Base-by-base conservation (phyloP, 2,797 vertebrate species). In the Clarias pachynema region DNA sequence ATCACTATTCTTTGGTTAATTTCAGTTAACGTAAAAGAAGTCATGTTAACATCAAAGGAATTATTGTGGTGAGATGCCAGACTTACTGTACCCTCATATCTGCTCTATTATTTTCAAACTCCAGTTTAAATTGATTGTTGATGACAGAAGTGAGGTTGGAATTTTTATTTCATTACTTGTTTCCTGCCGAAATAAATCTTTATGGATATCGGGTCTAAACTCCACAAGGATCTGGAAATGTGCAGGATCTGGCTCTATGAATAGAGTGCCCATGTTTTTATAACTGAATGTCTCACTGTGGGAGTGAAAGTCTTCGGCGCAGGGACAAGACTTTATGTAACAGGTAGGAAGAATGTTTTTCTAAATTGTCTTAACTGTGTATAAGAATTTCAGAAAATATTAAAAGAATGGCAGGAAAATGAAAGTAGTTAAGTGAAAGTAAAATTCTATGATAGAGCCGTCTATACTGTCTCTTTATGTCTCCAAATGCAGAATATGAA, bases 281-380 rank as follows among this genome's bases (percentile, higher is more conserved):
- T 85, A 65, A 29, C 82, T 78, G 83, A 70, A 66, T 56, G n/a
- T 53, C 16, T 81, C 75, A 89, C 87, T 90, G 89, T 89, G 89
- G 84, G n/a, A 20, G 1, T 73, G 60, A 88, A 89, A 79, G 66
- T 86, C 60, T 90, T 90, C 1, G 87, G 89, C 60, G 80, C 84
- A 20, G 88, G 88, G 18, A 89, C 88, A 63, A 85, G 57, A 82
- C 87, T 90, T 49, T 84, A 65, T 77, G 88, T 89, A 14, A 66
- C 83, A 85, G 84, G 89, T 90, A 87, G 37, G 88, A 82, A 62
- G 26, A 75, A 60, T 37, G 12, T 37, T 57, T 78, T 78, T 78
- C 12, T 60, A 24, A 37, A 60, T n/a, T 4, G 20, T 78, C 5
- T 78, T 10, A 78, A 37, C 9, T 78, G 57, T 37, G 57, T 37